phyloP scores from a whole-genome alignment of 2,888 invertebrate species.

The Euproctis similis region DNA sequence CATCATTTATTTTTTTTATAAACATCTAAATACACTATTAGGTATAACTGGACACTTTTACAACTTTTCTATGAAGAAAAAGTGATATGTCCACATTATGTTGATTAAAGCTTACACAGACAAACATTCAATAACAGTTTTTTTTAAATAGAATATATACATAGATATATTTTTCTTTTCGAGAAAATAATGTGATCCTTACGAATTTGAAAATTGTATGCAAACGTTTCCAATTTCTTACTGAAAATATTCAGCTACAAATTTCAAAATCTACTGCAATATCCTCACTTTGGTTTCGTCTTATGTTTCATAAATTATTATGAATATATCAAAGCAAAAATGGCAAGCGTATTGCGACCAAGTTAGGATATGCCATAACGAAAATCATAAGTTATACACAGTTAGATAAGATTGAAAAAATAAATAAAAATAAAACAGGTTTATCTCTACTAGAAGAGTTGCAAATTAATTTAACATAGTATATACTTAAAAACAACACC shows the following conservation, averaged over 20 bases:
- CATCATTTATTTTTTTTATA: conserved; percentile 26
- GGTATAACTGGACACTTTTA: conserved; percentile 40
- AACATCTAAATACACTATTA: conserved; percentile 27
- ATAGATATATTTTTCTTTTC: conserved; percentile 10
- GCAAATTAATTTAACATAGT: too few relatives aligned
- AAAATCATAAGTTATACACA: too few relatives aligned
- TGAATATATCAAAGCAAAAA: too few relatives aligned
- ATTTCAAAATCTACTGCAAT: too few relatives aligned
- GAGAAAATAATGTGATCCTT: conserved; percentile 7
- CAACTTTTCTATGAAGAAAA: conserved; percentile 29
- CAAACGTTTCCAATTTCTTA: conserved; percentile 17
- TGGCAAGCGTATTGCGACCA: too few relatives aligned
- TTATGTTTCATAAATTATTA: too few relatives aligned
- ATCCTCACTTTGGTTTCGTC: too few relatives aligned
- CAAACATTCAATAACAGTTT: conserved; percentile 26
- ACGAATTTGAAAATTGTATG: conserved; percentile 11
- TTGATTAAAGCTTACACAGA: conserved; percentile 51
- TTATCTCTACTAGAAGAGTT: too few relatives aligned
- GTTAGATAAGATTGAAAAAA: too few relatives aligned
- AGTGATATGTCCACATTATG: conserved; percentile 55
- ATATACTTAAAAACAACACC: too few relatives aligned
- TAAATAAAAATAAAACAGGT: too few relatives aligned
- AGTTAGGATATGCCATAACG: too few relatives aligned
- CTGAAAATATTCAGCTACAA: conserved; percentile 13
- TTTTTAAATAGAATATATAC: conserved; percentile 2